Conservation (phyloP, 2,888 invertebrate genomes). For the Leucania comma region DNA sequence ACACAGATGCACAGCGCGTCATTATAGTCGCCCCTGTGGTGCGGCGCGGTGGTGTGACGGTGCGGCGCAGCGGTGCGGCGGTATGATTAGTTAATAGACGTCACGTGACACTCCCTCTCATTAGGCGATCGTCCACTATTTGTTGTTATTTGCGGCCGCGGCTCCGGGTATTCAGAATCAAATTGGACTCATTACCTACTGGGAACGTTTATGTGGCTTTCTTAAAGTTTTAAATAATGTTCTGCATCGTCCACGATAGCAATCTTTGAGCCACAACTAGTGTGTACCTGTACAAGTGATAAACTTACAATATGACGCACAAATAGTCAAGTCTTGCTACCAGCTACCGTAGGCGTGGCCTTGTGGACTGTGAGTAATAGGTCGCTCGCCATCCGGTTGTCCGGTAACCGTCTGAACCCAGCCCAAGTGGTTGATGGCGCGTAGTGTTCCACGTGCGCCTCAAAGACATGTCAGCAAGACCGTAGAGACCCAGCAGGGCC, state of each 20-base stretch:
- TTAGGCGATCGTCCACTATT: not conserved
- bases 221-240: not conserved
- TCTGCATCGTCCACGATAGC: not conserved
- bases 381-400: too few species aligned
- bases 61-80: not conserved
- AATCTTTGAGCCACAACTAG: not conserved
- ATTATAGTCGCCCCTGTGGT: not conserved
- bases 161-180: not conserved
- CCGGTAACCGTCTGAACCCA: too few species aligned
- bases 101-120: not conserved
- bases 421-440: too few species aligned
- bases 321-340: too few species aligned
- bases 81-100: constrained; percentile 8
- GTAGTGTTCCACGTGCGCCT: too few species aligned
- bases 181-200: not conserved
- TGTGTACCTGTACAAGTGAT: not conserved
- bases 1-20: not conserved
- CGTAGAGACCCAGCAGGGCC: too few species aligned
- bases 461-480: too few species aligned
- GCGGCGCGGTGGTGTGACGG: not conserved
- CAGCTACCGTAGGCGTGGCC: too few species aligned
- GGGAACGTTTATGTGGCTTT: not conserved
- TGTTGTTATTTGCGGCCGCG: not conserved
- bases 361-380: too few species aligned
- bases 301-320: not conserved